These are phyloP conservation scores for Sipha flava DNA, from an alignment of 1,140 invertebrate species.

Conservation along the genomic window DNA sequence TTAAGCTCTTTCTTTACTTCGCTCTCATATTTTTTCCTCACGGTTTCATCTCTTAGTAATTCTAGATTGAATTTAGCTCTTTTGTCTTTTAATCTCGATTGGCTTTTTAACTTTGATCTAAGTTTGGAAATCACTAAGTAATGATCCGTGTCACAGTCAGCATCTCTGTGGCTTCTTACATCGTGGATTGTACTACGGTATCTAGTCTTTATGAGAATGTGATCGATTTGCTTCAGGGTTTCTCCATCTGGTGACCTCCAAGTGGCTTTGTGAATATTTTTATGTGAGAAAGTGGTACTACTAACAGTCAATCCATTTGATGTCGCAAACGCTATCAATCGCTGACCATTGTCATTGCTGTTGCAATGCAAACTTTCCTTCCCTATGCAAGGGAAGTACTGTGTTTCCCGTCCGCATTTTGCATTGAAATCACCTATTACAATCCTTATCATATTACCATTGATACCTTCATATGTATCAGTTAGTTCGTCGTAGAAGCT, in stretches of 20 bases:
- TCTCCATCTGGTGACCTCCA: too few relatives aligned
- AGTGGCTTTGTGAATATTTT: too few relatives aligned
- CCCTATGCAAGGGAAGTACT: too few relatives aligned
- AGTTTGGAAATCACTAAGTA: conserved; percentile 23
- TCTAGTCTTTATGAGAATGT: too few relatives aligned
- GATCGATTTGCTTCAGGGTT: conserved; percentile 37
- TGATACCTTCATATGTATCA: conserved; percentile 31
- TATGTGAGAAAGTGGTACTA: too few relatives aligned
- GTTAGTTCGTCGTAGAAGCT: conserved; percentile 16
- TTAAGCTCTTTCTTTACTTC: background rate
- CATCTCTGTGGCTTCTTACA: conserved; percentile 33
- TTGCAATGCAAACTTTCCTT: conserved; percentile 38
- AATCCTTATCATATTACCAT: conserved; percentile 19
- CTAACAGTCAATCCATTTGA: too few relatives aligned
- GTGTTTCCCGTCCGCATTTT: too few relatives aligned
- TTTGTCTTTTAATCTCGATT: background rate
- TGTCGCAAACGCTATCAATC: conserved; percentile 35
- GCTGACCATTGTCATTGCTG: conserved; percentile 36
- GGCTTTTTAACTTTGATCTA: too few relatives aligned
- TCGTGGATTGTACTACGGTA: conserved; percentile 4
- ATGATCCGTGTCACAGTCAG: conserved; percentile 33
- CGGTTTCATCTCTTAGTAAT: too few relatives aligned
- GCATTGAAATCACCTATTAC: too few relatives aligned
- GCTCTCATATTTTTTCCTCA: too few relatives aligned
- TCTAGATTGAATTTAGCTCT: background rate